These are phyloP conservation scores for Antechinus flavipes DNA, from an alignment of 2,113 vertebrate species.

Conservation along the genomic window DNA sequence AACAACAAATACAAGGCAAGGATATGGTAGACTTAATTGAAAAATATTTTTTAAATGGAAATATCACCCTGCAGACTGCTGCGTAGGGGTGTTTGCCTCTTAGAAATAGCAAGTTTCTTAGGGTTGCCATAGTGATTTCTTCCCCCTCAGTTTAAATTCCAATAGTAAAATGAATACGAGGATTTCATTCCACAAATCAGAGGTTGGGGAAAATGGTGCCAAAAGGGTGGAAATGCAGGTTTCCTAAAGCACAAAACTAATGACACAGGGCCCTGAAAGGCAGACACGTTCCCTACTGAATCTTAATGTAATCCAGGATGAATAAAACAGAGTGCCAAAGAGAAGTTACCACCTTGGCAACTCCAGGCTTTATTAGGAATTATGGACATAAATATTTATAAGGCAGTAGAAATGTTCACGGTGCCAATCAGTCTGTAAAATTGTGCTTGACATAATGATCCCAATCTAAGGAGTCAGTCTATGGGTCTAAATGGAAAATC, in stretches of 20 bases:
- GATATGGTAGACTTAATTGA: not conserved
- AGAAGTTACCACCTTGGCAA: conserved; percentile 1
- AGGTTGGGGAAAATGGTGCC: conserved; percentile 3
- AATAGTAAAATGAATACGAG: conserved; percentile 28
- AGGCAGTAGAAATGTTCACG: not conserved
- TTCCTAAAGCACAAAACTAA: conserved; percentile 39
- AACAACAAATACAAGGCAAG: not conserved
- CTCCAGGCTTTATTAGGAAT: conserved; percentile 35
- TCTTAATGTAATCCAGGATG: conserved; percentile 53
- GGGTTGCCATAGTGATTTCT: not conserved
- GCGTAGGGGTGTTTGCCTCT: not conserved
- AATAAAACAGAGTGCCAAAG: conserved; percentile 34
- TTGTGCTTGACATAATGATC: not conserved
- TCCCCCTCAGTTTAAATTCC: conserved; percentile 23
- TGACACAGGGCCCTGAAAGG: conserved; percentile 19
- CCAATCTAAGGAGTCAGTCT: not conserved
- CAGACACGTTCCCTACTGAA: conserved; percentile 27
- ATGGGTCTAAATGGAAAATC: not conserved
- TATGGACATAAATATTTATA: conserved; percentile 62
- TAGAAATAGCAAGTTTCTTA: conserved; percentile 1
- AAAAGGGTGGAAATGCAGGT: conserved; percentile 11
- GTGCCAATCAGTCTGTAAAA: conserved; percentile 15
- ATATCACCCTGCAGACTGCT: not conserved
- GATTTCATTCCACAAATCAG: conserved; percentile 29
- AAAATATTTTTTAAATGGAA: not conserved